Conservation (phyloP, 2,888 invertebrate genomes). For the Drosophila prolongata region DNA sequence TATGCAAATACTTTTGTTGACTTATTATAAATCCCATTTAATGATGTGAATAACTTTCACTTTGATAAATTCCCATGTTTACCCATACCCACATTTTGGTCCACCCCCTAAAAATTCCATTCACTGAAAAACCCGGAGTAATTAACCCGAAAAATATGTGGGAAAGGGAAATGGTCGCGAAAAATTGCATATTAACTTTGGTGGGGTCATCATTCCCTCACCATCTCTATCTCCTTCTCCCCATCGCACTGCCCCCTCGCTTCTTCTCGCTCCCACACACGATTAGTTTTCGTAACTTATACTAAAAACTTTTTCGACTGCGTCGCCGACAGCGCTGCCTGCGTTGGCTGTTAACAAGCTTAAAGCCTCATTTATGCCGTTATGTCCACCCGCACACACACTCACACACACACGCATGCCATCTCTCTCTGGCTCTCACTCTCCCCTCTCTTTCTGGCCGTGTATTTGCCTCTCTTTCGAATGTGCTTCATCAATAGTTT, state of each 20-base stretch:
- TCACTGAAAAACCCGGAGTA: constrained; percentile 22
- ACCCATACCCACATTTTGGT: background rate
- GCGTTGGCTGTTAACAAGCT: constrained; percentile 71
- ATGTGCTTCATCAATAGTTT: constrained; percentile 83
- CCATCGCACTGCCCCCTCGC: too few relatives aligned
- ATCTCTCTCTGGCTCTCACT: constrained; percentile 24
- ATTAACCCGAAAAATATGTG: constrained; percentile 50
- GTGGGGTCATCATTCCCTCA: constrained; percentile 10
- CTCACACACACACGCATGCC: constrained; percentile 44
- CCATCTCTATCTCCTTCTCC: background rate
- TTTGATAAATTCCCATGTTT: constrained; percentile 10
- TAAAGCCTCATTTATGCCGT: constrained; percentile 79
- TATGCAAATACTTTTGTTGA: background rate
- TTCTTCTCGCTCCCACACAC: constrained; percentile 9
- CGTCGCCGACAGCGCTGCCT: constrained; percentile 22
- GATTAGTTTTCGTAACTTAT: constrained; percentile 62
- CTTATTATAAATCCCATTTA: background rate
- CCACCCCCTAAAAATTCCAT: background rate
- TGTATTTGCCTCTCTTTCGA: constrained; percentile 48
- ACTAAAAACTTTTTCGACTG: constrained; percentile 40
- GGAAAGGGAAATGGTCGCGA: constrained; percentile 24
- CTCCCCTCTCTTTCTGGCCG: constrained; percentile 21
- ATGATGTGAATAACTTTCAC: constrained; percentile 20
- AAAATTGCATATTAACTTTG: constrained; percentile 42
- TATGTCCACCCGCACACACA: constrained; percentile 52